Base-by-base conservation (phyloP, 2,888 invertebrate species). In the Dioctria linearis region DNA sequence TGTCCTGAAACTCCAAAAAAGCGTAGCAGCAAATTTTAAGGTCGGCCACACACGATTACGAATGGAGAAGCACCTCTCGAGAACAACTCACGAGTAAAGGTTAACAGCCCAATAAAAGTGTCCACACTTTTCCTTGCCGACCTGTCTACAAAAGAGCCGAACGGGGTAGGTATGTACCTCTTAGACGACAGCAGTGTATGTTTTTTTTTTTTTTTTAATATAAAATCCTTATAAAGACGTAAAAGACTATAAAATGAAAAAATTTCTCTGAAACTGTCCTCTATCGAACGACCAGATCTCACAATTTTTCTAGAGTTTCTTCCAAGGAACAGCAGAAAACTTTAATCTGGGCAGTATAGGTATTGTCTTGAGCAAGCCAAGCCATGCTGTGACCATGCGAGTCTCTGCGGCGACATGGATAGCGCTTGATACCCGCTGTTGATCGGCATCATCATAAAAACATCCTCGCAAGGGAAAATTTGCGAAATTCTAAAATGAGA, bases 191-290 rank as follows among this genome's bases (percentile, higher is more conserved):
- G 9, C 39, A 25, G 51, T 46, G 37, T 51, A 9, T 46, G 71
- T 25, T 39, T 75, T 59, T 49, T 73, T 75, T 25, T 25, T 25
- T 43, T 59, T 42, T 75, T 75, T 59, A 3, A 75, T 42, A 75
- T 42, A 42, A 49, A 63, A 78, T 78, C 78, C 78, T 78, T 78
- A 78, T 78, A 65, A 63, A 78, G 78, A 78, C 78, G 78, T 78
- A 63, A 78, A 78, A 63, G 65, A 65, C 43, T 75, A 57, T 59
- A 59, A 75, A 57, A 75, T 46, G 61, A 49, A 49, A 63, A 61
- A 63, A 63, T 78, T 78, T 49, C 49, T 78, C 78, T 49, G 78
- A 78, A 25, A 78, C 78, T 63, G 63, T 75, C 75, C 78, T 78
- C 65, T 65, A 65, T 78, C 61, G 25, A 49, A 49, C 9, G 63